Conservation (phyloP, 1,140 invertebrate genomes). For the Drosophila equinoxialis region DNA sequence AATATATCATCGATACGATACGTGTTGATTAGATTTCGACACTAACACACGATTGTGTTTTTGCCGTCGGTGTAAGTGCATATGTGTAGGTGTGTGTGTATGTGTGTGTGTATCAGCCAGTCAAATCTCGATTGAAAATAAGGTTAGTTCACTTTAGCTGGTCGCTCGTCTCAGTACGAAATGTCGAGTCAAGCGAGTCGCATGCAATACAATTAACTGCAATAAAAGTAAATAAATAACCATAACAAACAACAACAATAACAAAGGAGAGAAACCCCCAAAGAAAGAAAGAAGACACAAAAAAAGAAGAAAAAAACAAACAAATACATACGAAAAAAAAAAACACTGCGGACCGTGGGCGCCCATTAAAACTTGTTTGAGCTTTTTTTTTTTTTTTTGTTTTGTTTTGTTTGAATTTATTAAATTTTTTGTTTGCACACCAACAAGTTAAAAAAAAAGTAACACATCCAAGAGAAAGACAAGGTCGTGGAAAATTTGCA, state of each 20-base stretch:
- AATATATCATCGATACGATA: conserved; percentile 69
- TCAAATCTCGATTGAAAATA: conserved; percentile 66
- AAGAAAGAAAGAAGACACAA: conserved; percentile 1
- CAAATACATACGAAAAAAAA: too few relatives aligned
- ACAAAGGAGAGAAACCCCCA: not conserved
- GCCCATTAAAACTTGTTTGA: not conserved
- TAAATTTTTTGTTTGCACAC: conserved; percentile 24
- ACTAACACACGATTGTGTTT: conserved; percentile 9
- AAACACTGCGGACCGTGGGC: not conserved
- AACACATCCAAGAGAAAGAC: not conserved
- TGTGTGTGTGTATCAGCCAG: conserved; percentile 54
- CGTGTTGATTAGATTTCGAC: conserved; percentile 79
- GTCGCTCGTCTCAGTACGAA: conserved; percentile 62
- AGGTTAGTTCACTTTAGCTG: conserved; percentile 62
- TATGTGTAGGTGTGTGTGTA: conserved; percentile 17
- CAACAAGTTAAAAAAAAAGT: conserved; percentile 16
- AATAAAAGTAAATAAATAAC: conserved; percentile 28
- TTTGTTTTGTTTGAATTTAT: conserved; percentile 3
- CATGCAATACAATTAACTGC: conserved; percentile 51
- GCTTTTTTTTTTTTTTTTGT: not conserved
- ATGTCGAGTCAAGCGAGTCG: conserved; percentile 73
- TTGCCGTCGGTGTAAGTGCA: not conserved
- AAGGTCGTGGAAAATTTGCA: conserved; percentile 27
- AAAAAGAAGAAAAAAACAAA: not conserved
- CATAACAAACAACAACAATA: not conserved